A percentile compares a stretch with the other conserved stretches of the same genome.
phyloP scores from a whole-genome alignment of 1,140 invertebrate genomes.

The Paraescarpia echinospica region DNA sequence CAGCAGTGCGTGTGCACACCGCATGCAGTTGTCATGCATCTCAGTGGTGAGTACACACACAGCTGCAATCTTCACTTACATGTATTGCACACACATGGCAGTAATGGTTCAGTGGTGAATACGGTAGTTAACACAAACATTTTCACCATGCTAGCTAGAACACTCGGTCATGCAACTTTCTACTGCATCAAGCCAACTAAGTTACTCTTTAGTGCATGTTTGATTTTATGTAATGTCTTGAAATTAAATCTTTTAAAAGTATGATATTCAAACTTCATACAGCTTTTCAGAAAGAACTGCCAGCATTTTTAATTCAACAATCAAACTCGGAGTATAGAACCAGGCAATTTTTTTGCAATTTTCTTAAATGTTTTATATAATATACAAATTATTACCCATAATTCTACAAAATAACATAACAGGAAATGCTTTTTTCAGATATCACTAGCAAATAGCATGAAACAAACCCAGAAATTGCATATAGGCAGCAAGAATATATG shows the following conservation, averaged over 20 bases:
- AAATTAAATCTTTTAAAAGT: neutral
- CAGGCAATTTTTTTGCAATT: neutral
- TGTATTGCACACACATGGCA: neutral
- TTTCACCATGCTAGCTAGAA: neutral
- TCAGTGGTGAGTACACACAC: neutral
- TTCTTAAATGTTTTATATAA: neutral
- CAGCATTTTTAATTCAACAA: neutral
- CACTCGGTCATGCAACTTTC: neutral
- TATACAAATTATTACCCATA: neutral
- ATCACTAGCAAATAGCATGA: neutral
- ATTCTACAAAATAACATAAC: neutral
- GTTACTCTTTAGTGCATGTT: neutral
- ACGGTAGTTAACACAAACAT: neutral
- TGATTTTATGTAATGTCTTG: neutral
- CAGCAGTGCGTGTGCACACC: no score
- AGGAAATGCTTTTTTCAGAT: neutral
- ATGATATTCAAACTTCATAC: neutral
- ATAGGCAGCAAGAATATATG: neutral
- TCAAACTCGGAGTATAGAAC: neutral
- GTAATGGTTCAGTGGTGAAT: neutral
- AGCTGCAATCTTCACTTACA: neutral
- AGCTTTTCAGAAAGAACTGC: neutral
- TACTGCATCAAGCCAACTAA: neutral
- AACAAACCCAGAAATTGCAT: neutral
- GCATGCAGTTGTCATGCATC: neutral